Base-by-base conservation (phyloP, 2,797 vertebrate genomes). In the Clarias platycephalus region DNA sequence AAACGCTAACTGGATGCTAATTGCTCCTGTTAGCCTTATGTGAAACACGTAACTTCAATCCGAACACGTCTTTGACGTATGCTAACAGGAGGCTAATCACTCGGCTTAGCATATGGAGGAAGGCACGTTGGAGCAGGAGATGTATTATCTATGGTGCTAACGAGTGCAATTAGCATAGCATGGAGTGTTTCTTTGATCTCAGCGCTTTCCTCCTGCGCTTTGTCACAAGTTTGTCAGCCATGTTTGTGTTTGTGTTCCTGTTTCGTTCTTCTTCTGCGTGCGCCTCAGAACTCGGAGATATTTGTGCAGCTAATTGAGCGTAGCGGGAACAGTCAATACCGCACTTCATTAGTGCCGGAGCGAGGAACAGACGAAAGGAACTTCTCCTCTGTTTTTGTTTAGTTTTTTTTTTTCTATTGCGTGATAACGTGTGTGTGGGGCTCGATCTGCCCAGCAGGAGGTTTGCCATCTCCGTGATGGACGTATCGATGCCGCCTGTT, bases 401-500 rank as follows among this genome's bases (percentile, higher is more conserved):
- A 12, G 44, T 12, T 82, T 24, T 58, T 70, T 22, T 82, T 40
- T 75, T 66, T 22, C 60, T 64, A 24, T 6, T 37, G 37, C 76
- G 82, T 31, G 76, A 78, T 81, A 74, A 55, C 44, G 63, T 74
- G 78, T 40, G 83, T 6, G 53, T 22, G 58, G 4, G 24, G 71
- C 75, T 86, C 60, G 22, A 63, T 84, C 75, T 8, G 44, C 85
- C 55, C 89, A 83, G 87, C 81, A 66, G 86, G 86, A 55, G 81
- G 64, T 40, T 71, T 44, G 31, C 67, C 74, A n/a, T 81, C 76
- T 86, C 57, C 68, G 49, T 74, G 83, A 58, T 28, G 62, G 76
- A 83, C 82, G 70, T 81, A 81, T 86, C 83, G 70, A 86, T 82
- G 85, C 84, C 64, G 31, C 84, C 87, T 85, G 84, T 84, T 89